These are phyloP conservation scores for Maniola jurtina DNA, from an alignment of 1,140 invertebrate species.

Conservation along the genomic window DNA sequence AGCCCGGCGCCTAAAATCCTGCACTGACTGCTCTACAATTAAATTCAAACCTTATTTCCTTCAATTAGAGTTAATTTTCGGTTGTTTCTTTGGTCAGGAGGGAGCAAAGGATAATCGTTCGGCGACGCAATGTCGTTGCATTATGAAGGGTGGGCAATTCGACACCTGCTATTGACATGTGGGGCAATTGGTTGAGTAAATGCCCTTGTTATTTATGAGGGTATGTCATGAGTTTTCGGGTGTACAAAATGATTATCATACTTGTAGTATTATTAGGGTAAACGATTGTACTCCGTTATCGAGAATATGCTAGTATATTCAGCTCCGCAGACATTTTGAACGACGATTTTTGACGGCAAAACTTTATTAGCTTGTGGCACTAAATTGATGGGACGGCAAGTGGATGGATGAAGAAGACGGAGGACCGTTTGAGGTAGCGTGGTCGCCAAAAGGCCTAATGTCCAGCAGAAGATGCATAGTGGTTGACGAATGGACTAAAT, in stretches of 20 bases:
- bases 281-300: too few species aligned
- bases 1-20: conserved; percentile 40
- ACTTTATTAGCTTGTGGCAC: too few species aligned
- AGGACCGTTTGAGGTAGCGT: too few species aligned
- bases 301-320: too few species aligned
- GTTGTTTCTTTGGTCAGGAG: conserved; percentile 5
- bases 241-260: neutral
- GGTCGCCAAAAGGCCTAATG: too few species aligned
- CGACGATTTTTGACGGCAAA: too few species aligned
- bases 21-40: neutral
- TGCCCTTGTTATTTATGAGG: conserved; percentile 16
- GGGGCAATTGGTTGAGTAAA: conserved; percentile 16
- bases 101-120: conserved; percentile 20
- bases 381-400: too few species aligned
- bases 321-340: too few species aligned
- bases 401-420: too few species aligned
- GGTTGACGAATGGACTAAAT: too few species aligned
- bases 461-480: too few species aligned
- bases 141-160: conserved; percentile 29
- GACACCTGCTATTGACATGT: conserved; percentile 35
- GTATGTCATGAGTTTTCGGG: neutral
- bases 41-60: conserved; percentile 33
- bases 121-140: conserved; percentile 34
- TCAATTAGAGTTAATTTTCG: conserved; percentile 25
- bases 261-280: neutral